Evolutionary conservation across 2,888 invertebrate species (phyloP).

Genomic region (Hedychridium roseum): DNA sequence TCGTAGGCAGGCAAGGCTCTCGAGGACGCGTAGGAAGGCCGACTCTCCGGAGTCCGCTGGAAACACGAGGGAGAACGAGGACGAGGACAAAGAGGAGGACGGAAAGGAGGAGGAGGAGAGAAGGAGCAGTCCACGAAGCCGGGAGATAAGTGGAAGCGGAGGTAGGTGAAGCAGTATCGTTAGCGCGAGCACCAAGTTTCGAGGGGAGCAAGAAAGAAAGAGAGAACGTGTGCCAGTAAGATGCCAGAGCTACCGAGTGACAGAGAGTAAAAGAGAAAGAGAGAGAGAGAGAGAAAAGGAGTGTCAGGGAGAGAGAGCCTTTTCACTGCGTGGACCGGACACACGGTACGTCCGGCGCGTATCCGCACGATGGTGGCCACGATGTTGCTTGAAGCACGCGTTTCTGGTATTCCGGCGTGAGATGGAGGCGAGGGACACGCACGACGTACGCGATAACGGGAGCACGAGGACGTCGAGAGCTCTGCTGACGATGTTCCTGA

Average conservation of each 20-base stretch:
- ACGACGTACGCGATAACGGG: conserved; percentile 32
- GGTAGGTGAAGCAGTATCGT: too few species aligned
- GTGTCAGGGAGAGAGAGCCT: conserved; percentile 9
- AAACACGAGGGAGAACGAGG: conserved; percentile 13
- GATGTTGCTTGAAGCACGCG: conserved; percentile 41
- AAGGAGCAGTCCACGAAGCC: conserved; percentile 18
- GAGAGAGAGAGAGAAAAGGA: conserved; percentile 3
- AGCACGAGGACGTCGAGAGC: conserved; percentile 32
- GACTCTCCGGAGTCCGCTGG: conserved; percentile 10
- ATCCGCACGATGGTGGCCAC: conserved; percentile 44
- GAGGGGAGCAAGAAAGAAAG: conserved; percentile 20
- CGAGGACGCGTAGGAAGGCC: conserved; percentile 36
- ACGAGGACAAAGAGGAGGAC: conserved; percentile 11
- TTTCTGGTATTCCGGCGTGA: conserved; percentile 30
- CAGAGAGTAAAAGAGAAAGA: not conserved
- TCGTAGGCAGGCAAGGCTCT: conserved; percentile 24
- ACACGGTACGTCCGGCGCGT: conserved; percentile 35
- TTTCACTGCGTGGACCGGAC: conserved; percentile 34
- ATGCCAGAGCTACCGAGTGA: not conserved
- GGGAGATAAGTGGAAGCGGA: too few species aligned
- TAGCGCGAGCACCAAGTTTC: too few species aligned
- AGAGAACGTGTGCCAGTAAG: conserved; percentile 20
- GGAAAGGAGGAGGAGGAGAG: conserved; percentile 16
- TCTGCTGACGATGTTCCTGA: conserved; percentile 25
- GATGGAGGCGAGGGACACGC: conserved; percentile 25